Conservation (phyloP, 2,113 vertebrate species). For the Sinocyclocheilus anophthalmus region DNA sequence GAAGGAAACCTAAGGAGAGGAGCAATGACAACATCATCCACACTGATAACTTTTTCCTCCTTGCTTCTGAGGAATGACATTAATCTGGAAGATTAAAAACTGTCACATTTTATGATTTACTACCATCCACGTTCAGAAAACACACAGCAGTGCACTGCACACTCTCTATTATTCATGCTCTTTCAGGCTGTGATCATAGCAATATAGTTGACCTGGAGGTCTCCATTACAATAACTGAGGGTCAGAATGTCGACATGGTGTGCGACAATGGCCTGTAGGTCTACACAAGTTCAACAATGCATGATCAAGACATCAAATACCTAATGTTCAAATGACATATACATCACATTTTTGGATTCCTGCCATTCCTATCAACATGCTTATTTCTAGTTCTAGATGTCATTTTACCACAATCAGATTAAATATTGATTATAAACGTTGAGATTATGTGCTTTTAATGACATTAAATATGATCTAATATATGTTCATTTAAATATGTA, state of each 20-base stretch:
- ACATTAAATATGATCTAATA: neutral
- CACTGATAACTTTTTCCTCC: neutral
- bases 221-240: constrained; percentile 23
- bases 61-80: constrained; percentile 30
- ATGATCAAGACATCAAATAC: neutral
- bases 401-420: neutral
- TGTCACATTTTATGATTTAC: constrained; percentile 22
- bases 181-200: constrained; percentile 15
- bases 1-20: neutral
- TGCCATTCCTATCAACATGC: neutral
- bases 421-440: neutral
- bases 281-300: neutral
- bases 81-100: constrained; percentile 47
- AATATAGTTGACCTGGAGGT: neutral
- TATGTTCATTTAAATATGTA: neutral
- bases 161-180: constrained; percentile 24
- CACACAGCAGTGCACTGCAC: constrained; percentile 30
- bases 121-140: constrained; percentile 24
- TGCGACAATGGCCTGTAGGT: neutral
- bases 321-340: neutral
- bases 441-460: neutral
- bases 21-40: constrained; percentile 19
- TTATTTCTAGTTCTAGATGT: neutral
- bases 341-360: neutral
- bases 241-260: constrained; percentile 4